Evolutionary conservation across 2,888 invertebrate genomes (phyloP).

Genomic region (Drosophila neutralis): DNA sequence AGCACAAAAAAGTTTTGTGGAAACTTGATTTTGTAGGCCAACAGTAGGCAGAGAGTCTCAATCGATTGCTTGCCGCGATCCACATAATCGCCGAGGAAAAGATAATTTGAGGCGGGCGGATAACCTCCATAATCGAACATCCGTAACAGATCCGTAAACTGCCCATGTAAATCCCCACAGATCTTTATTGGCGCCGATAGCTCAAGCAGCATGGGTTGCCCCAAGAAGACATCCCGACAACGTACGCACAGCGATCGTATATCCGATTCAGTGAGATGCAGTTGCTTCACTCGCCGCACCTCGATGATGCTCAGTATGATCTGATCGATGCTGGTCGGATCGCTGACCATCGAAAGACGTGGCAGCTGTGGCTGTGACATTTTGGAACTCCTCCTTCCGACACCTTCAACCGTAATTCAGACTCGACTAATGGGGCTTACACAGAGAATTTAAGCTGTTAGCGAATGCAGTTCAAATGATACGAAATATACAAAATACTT

Average conservation of each 20-base stretch:
- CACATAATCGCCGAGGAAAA: slow-evolving; percentile 98
- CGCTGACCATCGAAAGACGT: slow-evolving; percentile 19
- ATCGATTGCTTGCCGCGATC: slow-evolving; percentile 98
- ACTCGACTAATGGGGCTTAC: slow-evolving; percentile 13
- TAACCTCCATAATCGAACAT: slow-evolving; percentile 99
- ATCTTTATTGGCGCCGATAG: slow-evolving; percentile 69
- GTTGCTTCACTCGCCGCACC: slow-evolving; percentile 44
- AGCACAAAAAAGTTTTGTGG: slow-evolving; percentile 96
- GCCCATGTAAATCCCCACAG: slow-evolving; percentile 56
- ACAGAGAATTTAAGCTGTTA: slow-evolving; percentile 34
- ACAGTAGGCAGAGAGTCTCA: slow-evolving; percentile 96
- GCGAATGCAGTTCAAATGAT: slow-evolving; percentile 6
- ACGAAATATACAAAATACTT: slow-evolving; percentile 19
- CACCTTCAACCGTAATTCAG: slow-evolving; percentile 5
- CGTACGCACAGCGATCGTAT: slow-evolving; percentile 43
- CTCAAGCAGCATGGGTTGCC: slow-evolving; percentile 58
- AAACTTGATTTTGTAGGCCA: slow-evolving; percentile 99
- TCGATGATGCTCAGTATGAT: slow-evolving; percentile 50
- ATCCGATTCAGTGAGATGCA: slow-evolving; percentile 52
- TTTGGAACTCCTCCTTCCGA: not conserved
- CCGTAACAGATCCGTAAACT: slow-evolving; percentile 87
- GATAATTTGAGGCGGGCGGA: slow-evolving; percentile 98
- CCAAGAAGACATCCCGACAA: slow-evolving; percentile 42
- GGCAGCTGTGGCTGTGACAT: not conserved
- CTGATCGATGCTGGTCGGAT: slow-evolving; percentile 44